phyloP scores from a whole-genome alignment of 2,797 vertebrate genomes.

The Bovichtus variegatus region DNA sequence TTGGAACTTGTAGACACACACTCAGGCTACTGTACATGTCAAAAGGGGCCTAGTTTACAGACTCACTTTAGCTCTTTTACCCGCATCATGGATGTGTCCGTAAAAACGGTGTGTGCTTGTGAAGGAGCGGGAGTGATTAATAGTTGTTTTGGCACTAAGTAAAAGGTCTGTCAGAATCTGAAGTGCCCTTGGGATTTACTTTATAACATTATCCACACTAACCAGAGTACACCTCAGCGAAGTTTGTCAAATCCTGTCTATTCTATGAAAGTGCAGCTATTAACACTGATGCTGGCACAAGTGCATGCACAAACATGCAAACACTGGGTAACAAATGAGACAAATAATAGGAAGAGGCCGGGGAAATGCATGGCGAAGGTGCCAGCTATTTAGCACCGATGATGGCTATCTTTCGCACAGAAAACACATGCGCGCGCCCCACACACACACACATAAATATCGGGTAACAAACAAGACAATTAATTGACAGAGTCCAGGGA shows the following conservation, averaged over 20 bases:
- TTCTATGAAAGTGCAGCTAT: slow-evolving; percentile 53
- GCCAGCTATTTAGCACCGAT: slow-evolving; percentile 60
- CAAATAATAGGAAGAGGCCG: slow-evolving; percentile 53
- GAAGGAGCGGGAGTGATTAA: slow-evolving; percentile 45
- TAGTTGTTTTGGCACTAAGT: slow-evolving; percentile 44
- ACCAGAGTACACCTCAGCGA: slow-evolving; percentile 38
- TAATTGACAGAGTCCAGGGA: slow-evolving; percentile 68
- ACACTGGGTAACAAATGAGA: slow-evolving; percentile 54
- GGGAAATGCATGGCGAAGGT: slow-evolving; percentile 51
- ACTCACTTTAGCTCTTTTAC: slow-evolving; percentile 15
- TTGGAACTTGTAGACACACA: slow-evolving; percentile 25
- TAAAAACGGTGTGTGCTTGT: slow-evolving; percentile 20
- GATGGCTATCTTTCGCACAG: slow-evolving; percentile 29
- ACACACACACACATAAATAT: slow-evolving; percentile 17
- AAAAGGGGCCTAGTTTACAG: slow-evolving; percentile 26
- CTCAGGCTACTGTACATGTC: slow-evolving; percentile 31
- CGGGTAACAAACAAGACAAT: slow-evolving; percentile 50
- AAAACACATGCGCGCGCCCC: background rate
- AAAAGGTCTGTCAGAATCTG: slow-evolving; percentile 39
- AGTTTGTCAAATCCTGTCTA: slow-evolving; percentile 59
- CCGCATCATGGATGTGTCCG: slow-evolving; percentile 1
- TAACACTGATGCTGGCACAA: slow-evolving; percentile 51
- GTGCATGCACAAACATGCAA: slow-evolving; percentile 38
- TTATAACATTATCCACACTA: slow-evolving; percentile 41
- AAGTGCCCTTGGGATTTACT: slow-evolving; percentile 54